These are phyloP conservation scores for Pteropus alecto DNA, from an alignment of 2,113 vertebrate genomes.

Conservation along the genomic window DNA sequence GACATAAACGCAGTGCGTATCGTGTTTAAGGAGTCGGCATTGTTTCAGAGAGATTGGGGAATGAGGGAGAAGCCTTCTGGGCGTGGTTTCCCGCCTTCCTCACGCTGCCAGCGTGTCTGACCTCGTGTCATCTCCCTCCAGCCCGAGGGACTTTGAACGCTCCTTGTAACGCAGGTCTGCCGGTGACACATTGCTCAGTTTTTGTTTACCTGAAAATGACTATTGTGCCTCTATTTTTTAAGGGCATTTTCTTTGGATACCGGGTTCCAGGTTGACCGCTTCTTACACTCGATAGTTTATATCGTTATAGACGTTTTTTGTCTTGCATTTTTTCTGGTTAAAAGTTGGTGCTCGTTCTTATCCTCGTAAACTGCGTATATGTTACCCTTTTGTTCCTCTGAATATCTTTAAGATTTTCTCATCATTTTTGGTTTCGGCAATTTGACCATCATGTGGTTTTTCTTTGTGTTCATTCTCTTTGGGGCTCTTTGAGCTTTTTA, in stretches of 20 bases:
- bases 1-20: fast-evolving
- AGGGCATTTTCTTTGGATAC: not conserved
- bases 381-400: not conserved
- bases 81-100: too few relatives aligned
- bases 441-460: not conserved
- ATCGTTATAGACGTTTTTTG: not conserved
- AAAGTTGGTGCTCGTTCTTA: not conserved
- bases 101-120: not conserved
- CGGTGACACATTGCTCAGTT: not conserved
- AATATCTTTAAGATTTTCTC: not conserved
- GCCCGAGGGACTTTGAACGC: too few relatives aligned
- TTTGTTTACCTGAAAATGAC: not conserved
- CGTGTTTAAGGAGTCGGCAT: not conserved
- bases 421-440: not conserved
- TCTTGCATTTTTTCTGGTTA: not conserved
- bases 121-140: not conserved
- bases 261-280: too few relatives aligned
- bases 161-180: not conserved
- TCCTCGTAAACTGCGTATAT: fast-evolving
- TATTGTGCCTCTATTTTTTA: too few relatives aligned
- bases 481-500: not conserved
- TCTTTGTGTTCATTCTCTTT: not conserved
- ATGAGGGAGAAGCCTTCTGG: not conserved
- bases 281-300: not conserved
- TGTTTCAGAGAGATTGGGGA: not conserved